Conservation (phyloP, 1,140 invertebrate genomes). For the Eulimnadia texana region DNA sequence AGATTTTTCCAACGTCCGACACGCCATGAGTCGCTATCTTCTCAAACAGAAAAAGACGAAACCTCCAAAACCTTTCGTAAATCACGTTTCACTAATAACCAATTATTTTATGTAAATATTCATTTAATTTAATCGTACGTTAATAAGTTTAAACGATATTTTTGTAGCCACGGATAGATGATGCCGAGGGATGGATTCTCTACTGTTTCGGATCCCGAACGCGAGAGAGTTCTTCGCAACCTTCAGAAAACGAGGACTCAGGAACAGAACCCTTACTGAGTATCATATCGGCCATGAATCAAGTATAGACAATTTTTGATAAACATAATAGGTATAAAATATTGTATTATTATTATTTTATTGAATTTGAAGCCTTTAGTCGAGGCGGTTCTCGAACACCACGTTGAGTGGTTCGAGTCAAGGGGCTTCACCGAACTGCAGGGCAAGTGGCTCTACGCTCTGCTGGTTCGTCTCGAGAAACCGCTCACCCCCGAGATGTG, state of each 20-base stretch:
- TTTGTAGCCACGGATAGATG: slow-evolving; percentile 23
- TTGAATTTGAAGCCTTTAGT: slow-evolving; percentile 26
- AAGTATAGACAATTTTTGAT: slow-evolving; percentile 21
- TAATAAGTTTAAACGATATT: slow-evolving; percentile 18
- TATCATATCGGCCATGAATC: slow-evolving; percentile 34
- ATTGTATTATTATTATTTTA: slow-evolving; percentile 14
- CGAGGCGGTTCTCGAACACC: slow-evolving; percentile 36
- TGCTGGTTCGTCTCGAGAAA: slow-evolving; percentile 39
- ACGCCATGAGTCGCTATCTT: slow-evolving; percentile 30
- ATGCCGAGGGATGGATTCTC: slow-evolving; percentile 30
- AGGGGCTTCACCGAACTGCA: slow-evolving; percentile 29
- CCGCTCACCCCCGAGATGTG: slow-evolving; percentile 42
- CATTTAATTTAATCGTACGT: slow-evolving; percentile 19
- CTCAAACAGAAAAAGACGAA: slow-evolving; percentile 20
- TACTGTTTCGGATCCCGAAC: slow-evolving; percentile 30
- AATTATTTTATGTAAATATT: slow-evolving; percentile 13
- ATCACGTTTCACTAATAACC: slow-evolving; percentile 14
- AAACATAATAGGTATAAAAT: not conserved
- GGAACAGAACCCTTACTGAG: slow-evolving; percentile 31
- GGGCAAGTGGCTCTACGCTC: slow-evolving; percentile 43
- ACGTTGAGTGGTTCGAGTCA: slow-evolving; percentile 33
- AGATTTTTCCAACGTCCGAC: slow-evolving; percentile 32
- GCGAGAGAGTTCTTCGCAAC: slow-evolving; percentile 17
- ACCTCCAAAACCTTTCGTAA: too few relatives aligned
- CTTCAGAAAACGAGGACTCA: slow-evolving; percentile 15